Base-by-base conservation (phyloP, 2,113 vertebrate species). In the Perognathus longimembris region DNA sequence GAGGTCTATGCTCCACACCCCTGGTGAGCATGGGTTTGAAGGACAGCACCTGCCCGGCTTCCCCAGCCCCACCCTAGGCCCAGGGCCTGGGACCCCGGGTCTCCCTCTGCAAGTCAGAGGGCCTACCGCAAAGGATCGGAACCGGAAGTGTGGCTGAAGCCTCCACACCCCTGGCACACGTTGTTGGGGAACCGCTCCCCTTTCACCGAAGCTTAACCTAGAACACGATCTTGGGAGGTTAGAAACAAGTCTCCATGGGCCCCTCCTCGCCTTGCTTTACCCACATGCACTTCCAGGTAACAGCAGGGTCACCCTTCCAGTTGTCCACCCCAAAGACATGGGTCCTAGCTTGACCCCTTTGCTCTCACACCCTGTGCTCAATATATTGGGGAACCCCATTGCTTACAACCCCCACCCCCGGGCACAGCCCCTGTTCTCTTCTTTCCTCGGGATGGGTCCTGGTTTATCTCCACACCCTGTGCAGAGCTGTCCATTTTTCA, bases 321-420 rank as follows among this genome's bases (percentile, higher is more conserved):
- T 17, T 18, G 8, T 22, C 12, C 1, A 1, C 38, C 54, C 36
- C 34, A 22, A 40, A 45, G 50, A 28, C 63, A 20, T 4, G 20
- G 40, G 15, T 6, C 1, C 63, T 32, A 4, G 14, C 26, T 30
- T 1, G 36, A 36, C 21, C 12, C 14, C 42, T 34, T 38, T 61
- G n/a, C 30, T 7, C 18, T 69, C 28, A 1, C 6, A 45, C 0
- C 42, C 42, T 1, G 0, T 7, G 1, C 8, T 17, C 15, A 21
- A 10, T 42, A 21, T 28, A 7, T 78, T 40, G 22, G 18, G 26
- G 71, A 21, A 70, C 21, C 18, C 18, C 71, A 10, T 6, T 7
- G 18, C 30, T 34, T 30, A 6, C 45, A 12, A 34, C n/a, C 30
- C 18, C 3, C 0, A 6, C 7, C 20, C 40, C 17, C 10, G 36